These are phyloP conservation scores for Pitta sordida DNA, from an alignment of 2,113 vertebrate genomes.

Conservation along the genomic window DNA sequence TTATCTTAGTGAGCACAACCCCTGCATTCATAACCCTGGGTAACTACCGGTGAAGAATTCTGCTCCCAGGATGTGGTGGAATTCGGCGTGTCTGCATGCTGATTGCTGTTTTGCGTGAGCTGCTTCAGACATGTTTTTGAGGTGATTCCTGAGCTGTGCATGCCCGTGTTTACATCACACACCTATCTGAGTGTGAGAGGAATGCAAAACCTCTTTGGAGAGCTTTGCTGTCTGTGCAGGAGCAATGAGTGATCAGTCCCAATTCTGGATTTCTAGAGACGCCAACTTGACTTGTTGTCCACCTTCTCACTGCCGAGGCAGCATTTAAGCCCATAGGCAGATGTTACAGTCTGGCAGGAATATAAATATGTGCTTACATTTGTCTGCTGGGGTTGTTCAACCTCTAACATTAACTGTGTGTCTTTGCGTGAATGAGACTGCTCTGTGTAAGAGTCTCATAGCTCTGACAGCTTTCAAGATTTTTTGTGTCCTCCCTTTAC, in stretches of 20 bases:
- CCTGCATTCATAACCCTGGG: background rate
- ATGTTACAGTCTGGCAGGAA: background rate
- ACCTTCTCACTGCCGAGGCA: background rate
- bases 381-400: background rate
- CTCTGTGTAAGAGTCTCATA: background rate
- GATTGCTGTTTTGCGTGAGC: background rate
- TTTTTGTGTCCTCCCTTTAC: background rate
- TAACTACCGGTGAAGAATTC: background rate
- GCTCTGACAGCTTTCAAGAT: background rate
- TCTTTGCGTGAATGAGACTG: background rate
- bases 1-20: background rate
- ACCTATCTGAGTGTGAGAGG: background rate
- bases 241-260: background rate
- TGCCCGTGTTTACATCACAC: background rate
- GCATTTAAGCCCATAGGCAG: background rate
- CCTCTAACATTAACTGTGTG: accelerated
- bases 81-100: background rate
- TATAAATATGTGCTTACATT: background rate
- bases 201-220: background rate
- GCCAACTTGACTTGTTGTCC: background rate
- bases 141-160: background rate
- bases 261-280: background rate
- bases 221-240: background rate
- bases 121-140: background rate
- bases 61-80: background rate